Evolutionary conservation across 2,113 vertebrate genomes (phyloP), one percentile per base, ranked within the genome.

Genomic region (Phainopepla nitens): DNA sequence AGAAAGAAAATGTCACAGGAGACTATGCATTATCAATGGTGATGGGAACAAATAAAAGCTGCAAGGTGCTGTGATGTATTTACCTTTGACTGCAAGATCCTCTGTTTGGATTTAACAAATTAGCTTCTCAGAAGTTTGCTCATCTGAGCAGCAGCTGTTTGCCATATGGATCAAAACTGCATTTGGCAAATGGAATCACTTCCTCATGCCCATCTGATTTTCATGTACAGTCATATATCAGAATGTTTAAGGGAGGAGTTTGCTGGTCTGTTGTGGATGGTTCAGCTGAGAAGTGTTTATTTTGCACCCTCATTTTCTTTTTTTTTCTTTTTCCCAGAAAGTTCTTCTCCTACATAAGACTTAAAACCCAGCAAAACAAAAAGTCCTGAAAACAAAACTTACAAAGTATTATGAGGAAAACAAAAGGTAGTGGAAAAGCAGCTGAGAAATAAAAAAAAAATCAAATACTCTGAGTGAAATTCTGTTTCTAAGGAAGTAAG

Each of bases 161-260:
- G 69, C 94, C 94, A 95, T 92, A 96, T 92, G 96, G 80, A 78
- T 92, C 72, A 85, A 72, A 96, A 90, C 64, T 89, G 61, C 19
- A 25, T 77, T 94, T 96, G 93, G 94, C 81, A 95, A 94, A 90
- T 17, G 35, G 72, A 88, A 75, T 83, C 4, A 68, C 42, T 92
- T 95, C 80, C 90, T 83, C 49, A n/a, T 91, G 77, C 73, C 96
- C 80, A 95, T 96, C 91, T 95, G 91, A 96, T 95, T 96, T 95
- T 89, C 94, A 90, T 87, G 79, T 90, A 83, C 49, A 93, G 77
- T 64, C 66, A 57, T 87, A 71, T 82, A 90, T 90, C n/a, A 83
- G 56, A 93, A 85, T 57, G 70, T 71, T 83, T 86, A 69, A 81
- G 75, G 64, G 86, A 89, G 78, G 57, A 87, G 87, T 80, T 73